Conservation (phyloP, 2,797 vertebrate genomes). For the Coregonus suidteri region DNA sequence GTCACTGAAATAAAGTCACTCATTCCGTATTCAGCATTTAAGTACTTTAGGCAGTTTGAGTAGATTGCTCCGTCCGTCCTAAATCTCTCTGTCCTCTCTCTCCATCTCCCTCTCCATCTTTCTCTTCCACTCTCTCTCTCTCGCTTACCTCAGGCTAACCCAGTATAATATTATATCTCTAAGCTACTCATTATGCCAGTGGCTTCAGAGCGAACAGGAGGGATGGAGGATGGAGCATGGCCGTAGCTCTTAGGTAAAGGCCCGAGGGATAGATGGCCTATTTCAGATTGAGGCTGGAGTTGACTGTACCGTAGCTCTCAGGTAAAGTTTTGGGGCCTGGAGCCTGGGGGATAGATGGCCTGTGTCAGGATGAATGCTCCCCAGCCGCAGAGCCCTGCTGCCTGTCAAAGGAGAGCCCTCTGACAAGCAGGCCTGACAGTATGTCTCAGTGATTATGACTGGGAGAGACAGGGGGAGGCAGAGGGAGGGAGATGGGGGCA, state of each 20-base stretch:
- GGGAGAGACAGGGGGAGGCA: slow-evolving; percentile 30
- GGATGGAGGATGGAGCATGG: background rate
- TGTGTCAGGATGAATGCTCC: slow-evolving; percentile 28
- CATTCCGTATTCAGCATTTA: too few species aligned
- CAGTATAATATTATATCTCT: background rate
- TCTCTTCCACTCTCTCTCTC: background rate
- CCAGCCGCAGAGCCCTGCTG: slow-evolving; percentile 9
- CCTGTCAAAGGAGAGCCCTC: slow-evolving; percentile 5
- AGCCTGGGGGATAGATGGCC: background rate
- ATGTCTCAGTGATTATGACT: slow-evolving; percentile 21
- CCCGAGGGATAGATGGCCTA: background rate
- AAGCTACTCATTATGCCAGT: background rate
- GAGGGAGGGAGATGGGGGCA: background rate
- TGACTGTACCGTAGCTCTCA: background rate
- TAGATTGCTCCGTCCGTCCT: too few species aligned
- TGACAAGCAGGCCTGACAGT: background rate
- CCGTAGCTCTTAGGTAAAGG: background rate
- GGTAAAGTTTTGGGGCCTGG: background rate
- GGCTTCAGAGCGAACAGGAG: background rate
- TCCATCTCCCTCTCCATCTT: background rate
- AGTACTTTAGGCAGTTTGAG: too few species aligned
- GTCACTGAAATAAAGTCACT: too few species aligned
- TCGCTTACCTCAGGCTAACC: background rate
- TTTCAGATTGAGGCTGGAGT: background rate
- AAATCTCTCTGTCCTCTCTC: too few species aligned